Base-by-base conservation (phyloP, 2,888 invertebrate genomes). In the Catocala sponsa region DNA sequence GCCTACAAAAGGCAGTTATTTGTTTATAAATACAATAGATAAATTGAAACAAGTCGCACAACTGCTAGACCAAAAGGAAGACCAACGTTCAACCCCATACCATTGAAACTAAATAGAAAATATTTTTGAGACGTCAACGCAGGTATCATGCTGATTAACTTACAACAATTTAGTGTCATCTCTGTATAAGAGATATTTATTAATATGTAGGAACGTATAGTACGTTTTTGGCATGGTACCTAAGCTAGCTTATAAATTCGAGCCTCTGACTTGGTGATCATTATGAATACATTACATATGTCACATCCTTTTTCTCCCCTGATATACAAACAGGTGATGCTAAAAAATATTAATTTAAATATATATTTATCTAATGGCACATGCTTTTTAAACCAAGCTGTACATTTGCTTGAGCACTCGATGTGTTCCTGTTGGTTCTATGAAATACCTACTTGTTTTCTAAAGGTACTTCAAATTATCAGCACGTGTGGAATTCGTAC, bases 31-130 rank as follows among this genome's bases (percentile, higher is more conserved):
- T 69, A 71, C 68, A 74, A 72, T 72, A 74, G 60, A 66, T 54
- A 70, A 66, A 71, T 63, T 56, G 66, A 77, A 84, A 85, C 72
- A 78, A 81, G 68, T 83, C 86, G 90, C 88, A 91, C 89, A 90
- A 90, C 78, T 79, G 74, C 71, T 76, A 79, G 87, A 91, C 88
- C 89, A 89, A 89, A 84, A 79, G 76, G 74, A 82, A 88, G 90
- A 88, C 89, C 87, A 89, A 87, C 84, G 63, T 78, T 76, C 73
- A 81, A 84, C 74, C 72, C 82, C 78, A 82, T 80, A 76, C 72
- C 76, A 77, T 63, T 71, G 61, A 75, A 79, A 71, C 73, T 66
- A 73, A 53, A 79, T 63, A 72, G 56, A 64, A 65, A 57, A 75
- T 86, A 86, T 88, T 86, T 84, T 87, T 85, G 81, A 82, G 78